phyloP scores from a whole-genome alignment of 30 jellyfish, hydroid and myxozoan genomes.

The Hydractinia echinata region DNA sequence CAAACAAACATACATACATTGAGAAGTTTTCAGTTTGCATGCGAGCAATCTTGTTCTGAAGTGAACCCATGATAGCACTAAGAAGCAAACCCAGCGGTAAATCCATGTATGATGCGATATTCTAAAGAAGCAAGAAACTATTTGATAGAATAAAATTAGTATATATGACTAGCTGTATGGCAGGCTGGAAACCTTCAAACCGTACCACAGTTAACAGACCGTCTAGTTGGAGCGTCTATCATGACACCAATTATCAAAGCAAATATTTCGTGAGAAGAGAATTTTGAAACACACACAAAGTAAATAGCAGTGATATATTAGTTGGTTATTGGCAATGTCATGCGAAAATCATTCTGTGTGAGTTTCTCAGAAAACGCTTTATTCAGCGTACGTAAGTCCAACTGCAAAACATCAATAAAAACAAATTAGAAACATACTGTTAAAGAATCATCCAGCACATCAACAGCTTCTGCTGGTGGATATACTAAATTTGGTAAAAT shows the following conservation, averaged over 20 bases:
- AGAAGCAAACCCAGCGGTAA: constrained; percentile 37
- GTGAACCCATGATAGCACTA: constrained; percentile 56
- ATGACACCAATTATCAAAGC: too few species aligned
- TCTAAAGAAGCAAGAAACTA: constrained; percentile 25
- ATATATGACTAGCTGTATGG: too few species aligned
- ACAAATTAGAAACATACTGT: constrained; percentile 10
- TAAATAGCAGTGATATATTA: too few species aligned
- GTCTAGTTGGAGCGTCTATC: too few species aligned
- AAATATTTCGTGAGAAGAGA: too few species aligned
- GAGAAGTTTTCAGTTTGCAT: constrained; percentile 76
- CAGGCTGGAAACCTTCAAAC: too few species aligned
- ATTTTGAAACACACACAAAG: too few species aligned
- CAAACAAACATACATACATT: constrained; percentile 31
- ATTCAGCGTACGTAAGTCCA: too few species aligned
- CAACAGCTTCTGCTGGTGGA: constrained; percentile 42
- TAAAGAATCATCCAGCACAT: constrained; percentile 8
- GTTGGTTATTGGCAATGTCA: too few species aligned
- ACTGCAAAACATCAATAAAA: neutral
- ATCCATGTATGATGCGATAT: constrained; percentile 42
- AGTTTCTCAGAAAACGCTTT: too few species aligned
- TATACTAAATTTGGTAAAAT: constrained; percentile 26
- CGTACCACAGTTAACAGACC: too few species aligned
- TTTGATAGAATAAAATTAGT: neutral
- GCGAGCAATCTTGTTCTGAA: constrained; percentile 60
- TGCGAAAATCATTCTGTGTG: too few species aligned